Conservation (phyloP, 2,888 invertebrate species). For the Oscheius myriophilus region DNA sequence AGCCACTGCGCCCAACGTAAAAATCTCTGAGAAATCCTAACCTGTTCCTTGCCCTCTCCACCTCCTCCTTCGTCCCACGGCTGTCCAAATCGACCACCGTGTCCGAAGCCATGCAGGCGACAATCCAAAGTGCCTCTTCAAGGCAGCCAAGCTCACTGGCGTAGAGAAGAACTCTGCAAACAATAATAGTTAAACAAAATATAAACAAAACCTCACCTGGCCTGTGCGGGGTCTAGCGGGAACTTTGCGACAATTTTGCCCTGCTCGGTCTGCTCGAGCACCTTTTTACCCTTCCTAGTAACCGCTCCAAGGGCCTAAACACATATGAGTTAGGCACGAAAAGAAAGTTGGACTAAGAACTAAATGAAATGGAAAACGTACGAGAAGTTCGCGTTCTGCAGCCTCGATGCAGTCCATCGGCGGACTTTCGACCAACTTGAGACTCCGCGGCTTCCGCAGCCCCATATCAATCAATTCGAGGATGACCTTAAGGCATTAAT, state of each 20-base stretch:
- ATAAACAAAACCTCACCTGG: conserved; percentile 29
- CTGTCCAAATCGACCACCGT: conserved; percentile 77
- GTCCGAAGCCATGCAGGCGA: conserved; percentile 88
- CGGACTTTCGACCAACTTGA: conserved; percentile 91
- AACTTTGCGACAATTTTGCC: conserved; percentile 42
- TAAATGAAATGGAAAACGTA: too few species aligned
- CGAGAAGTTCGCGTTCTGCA: conserved; percentile 46
- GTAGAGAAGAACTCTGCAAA: conserved; percentile 42
- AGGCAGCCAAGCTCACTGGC: conserved; percentile 56
- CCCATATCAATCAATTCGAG: conserved; percentile 86
- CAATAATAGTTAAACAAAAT: not conserved
- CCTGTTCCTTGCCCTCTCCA: conserved; percentile 39
- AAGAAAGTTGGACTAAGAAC: too few species aligned
- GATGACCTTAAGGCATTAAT: conserved; percentile 75
- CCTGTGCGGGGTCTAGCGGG: conserved; percentile 49
- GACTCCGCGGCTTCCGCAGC: conserved; percentile 81
- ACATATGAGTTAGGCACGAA: not conserved
- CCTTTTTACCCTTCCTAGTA: conserved; percentile 27
- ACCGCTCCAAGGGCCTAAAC: conserved; percentile 49
- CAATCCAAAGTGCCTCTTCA: conserved; percentile 81
- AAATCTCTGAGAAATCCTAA: not conserved
- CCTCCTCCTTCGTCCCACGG: conserved; percentile 34
- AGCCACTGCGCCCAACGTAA: too few species aligned
- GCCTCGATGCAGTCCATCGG: conserved; percentile 77
- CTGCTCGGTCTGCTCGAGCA: conserved; percentile 37